A percentile compares a stretch with the other conserved stretches of the same genome.
These are phyloP conservation scores for Danionella dracula DNA, from an alignment of 2,797 vertebrate genomes.

Conservation along the genomic window DNA sequence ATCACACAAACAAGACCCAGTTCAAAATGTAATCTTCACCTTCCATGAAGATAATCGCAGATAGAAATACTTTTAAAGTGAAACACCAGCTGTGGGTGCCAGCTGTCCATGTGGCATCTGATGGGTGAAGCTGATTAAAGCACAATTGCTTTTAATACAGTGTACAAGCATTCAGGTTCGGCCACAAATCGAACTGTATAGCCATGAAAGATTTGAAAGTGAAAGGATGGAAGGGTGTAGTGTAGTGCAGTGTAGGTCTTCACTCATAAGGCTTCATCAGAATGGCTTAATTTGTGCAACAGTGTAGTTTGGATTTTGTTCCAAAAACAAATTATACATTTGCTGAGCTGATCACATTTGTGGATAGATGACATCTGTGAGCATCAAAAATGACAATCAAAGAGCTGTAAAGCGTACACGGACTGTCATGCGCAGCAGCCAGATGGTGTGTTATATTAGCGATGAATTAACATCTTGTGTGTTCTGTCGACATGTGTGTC, in stretches of 20 bases:
- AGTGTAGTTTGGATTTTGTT: neutral
- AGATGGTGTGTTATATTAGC: constrained; percentile 35
- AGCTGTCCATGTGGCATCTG: constrained; percentile 18
- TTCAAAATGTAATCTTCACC: constrained; percentile 28
- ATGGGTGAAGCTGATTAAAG: constrained; percentile 33
- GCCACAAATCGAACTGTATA: neutral
- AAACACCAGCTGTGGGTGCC: constrained; percentile 32
- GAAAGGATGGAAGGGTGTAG: too few species aligned
- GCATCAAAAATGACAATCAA: constrained; percentile 16
- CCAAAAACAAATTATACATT: neutral
- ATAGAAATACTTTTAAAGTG: constrained; percentile 32
- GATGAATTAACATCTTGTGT: constrained; percentile 35
- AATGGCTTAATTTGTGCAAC: too few species aligned
- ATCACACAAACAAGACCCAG: constrained; percentile 10
- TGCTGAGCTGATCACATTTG: neutral
- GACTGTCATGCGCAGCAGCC: neutral
- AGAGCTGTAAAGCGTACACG: constrained; percentile 5
- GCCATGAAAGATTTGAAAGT: too few species aligned
- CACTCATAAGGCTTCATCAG: too few species aligned
- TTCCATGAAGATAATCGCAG: constrained; percentile 35
- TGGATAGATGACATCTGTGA: constrained; percentile 13
- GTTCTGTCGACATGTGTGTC: constrained; percentile 20
- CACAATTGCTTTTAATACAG: constrained; percentile 25
- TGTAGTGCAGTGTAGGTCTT: too few species aligned
- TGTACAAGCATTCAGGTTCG: constrained; percentile 10